phyloP scores from a whole-genome alignment of 2,888 invertebrate species.

The Drosophila suboccidentalis region DNA sequence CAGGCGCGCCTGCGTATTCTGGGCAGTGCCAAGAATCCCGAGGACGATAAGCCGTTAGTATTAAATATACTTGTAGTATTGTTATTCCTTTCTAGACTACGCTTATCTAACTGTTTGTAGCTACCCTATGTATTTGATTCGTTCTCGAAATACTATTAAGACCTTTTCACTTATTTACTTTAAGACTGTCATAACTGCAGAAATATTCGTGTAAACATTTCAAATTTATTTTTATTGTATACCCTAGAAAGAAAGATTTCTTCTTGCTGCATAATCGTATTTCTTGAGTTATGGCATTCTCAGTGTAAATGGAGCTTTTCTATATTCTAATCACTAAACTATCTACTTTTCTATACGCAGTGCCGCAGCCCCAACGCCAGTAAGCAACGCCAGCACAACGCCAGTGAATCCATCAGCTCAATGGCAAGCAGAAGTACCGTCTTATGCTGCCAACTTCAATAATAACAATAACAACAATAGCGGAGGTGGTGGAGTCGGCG shows the following conservation, averaged over 20 bases:
- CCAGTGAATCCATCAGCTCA: slow-evolving; percentile 28
- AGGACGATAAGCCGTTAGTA: slow-evolving; percentile 88
- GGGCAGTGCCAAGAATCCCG: slow-evolving; percentile 93
- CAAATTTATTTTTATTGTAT: no score
- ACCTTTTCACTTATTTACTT: no score
- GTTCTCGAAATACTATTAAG: not conserved
- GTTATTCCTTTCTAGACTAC: not conserved
- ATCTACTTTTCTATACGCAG: slow-evolving; percentile 19
- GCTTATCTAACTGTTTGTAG: no score
- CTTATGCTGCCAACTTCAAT: slow-evolving; percentile 47
- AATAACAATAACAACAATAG: slow-evolving; percentile 45
- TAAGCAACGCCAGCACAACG: slow-evolving; percentile 30
- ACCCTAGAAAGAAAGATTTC: no score
- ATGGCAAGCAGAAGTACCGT: slow-evolving; percentile 34
- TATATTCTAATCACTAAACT: not conserved
- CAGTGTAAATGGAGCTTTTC: not conserved
- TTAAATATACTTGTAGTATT: not conserved
- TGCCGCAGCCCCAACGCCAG: slow-evolving; percentile 41
- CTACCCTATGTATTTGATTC: no score
- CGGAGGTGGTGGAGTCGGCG: slow-evolving; percentile 1
- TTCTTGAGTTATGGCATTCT: no score
- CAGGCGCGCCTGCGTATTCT: slow-evolving; percentile 95
- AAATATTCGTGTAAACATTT: no score
- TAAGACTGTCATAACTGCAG: no score
- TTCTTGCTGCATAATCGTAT: no score